Base-by-base conservation (phyloP, 2,797 vertebrate species). In the Oreochromis mossambicus region DNA sequence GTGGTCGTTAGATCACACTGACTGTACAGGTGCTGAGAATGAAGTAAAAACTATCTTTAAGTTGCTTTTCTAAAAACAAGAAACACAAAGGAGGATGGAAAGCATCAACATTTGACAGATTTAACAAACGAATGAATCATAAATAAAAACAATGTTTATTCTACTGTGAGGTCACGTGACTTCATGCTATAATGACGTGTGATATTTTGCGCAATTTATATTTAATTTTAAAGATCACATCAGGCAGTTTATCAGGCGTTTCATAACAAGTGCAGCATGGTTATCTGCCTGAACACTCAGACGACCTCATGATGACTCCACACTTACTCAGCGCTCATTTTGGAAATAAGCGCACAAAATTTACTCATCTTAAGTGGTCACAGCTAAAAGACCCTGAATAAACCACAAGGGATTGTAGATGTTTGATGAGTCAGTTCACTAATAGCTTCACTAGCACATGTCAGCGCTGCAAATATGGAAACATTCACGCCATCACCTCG, bases 251-350 rank as follows among this genome's bases (percentile, higher is more conserved):
- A 73, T 66, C 4, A 13, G 14, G 14, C n/a, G 12, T 50, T 58
- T 56, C 43, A 3, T 1, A 61, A 73, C 43, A 48, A 26, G 1
- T 12, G 3, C 3, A 76, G 68, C 7, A 46, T 11, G 1, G 5
- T 10, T 6, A 24, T 12, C 68, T 56, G 36, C 80, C 73, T 50
- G 77, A 76, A 70, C 46, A 70, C 29, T 68, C 29, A 7, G 19
- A 83, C 80, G 12, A 86, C 34, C 26, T 85, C 32, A 68, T 4
- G 68, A 78, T 73, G 92, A 93, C 29, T 89, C 77, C 84, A 29
- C 2, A 54, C 2, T 43, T 5, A 63, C 78, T 88, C 75, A 84
- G 79, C n/a, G 8, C 63, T 12, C 73, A 56, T 76, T 41, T 80
- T 38, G 66, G 66, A 81, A 41, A 88, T 75, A 56, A 90, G 73